Conservation (phyloP, 2,888 invertebrate species). For the Microplitis manilae region DNA sequence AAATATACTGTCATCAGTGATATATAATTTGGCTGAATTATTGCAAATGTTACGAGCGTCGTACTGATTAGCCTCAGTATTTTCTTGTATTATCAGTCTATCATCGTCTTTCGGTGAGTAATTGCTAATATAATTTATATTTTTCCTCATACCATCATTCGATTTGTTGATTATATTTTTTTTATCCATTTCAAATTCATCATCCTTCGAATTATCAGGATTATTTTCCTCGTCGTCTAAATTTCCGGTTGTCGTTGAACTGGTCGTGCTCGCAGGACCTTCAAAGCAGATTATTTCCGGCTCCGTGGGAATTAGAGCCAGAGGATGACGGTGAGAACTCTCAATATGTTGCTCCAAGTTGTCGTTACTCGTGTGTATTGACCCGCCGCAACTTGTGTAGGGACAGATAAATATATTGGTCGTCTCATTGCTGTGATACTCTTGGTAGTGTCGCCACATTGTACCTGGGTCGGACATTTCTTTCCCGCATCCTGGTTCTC, state of each 20-base stretch:
- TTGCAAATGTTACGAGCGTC: not conserved
- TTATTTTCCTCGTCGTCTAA: slow-evolving; percentile 45
- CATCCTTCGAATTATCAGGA: slow-evolving; percentile 42
- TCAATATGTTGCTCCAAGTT: slow-evolving; percentile 69
- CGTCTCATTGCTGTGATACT: slow-evolving; percentile 68
- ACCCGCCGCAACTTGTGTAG: slow-evolving; percentile 66
- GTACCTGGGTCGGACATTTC: slow-evolving; percentile 69
- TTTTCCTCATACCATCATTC: no score
- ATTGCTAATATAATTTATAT: not conserved
- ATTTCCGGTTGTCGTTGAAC: slow-evolving; percentile 26
- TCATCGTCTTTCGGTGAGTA: not conserved
- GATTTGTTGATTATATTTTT: slow-evolving; percentile 42
- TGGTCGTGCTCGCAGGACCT: slow-evolving; percentile 58
- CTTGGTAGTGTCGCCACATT: slow-evolving; percentile 70
- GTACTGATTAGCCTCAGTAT: not conserved
- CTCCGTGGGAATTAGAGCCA: slow-evolving; percentile 62
- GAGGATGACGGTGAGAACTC: slow-evolving; percentile 65
- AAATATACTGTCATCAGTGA: slow-evolving; percentile 35
- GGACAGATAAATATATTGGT: slow-evolving; percentile 66
- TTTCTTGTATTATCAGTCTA: not conserved
- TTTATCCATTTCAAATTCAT: slow-evolving; percentile 26
- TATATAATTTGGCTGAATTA: not conserved
- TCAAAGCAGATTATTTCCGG: slow-evolving; percentile 69
- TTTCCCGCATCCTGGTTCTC: slow-evolving; percentile 69
- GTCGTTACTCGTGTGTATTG: slow-evolving; percentile 63